Conservation (phyloP, 2,888 invertebrate genomes). For the Agrotis puta region DNA sequence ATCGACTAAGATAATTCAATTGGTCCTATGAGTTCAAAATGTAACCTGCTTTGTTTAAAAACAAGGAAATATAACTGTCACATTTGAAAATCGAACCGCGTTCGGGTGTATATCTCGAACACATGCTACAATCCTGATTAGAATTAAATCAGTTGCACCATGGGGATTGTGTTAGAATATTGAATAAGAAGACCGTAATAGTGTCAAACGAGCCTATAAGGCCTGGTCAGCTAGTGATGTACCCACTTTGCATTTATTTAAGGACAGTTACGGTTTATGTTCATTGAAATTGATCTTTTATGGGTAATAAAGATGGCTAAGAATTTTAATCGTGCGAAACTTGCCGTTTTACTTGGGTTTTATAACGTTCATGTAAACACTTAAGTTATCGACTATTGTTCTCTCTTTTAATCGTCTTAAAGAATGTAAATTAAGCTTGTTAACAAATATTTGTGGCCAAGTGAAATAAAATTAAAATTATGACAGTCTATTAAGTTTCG, state of each 20-base stretch:
- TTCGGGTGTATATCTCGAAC: conserved; percentile 31
- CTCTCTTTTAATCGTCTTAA: neutral
- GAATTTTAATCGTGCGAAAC: conserved; percentile 8
- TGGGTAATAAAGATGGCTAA: neutral
- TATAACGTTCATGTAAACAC: neutral
- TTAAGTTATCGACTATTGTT: neutral
- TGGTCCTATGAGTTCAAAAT: neutral
- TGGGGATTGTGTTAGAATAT: conserved; percentile 49
- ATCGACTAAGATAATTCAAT: neutral
- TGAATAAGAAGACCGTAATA: conserved; percentile 43
- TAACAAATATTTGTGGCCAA: neutral
- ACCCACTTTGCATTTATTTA: conserved; percentile 29
- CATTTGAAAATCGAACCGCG: conserved; percentile 49
- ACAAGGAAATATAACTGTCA: conserved; percentile 15
- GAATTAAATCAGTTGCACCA: conserved; percentile 58
- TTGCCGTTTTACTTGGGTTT: neutral
- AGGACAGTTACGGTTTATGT: conserved; percentile 7
- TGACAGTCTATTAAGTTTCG: conserved; percentile 6
- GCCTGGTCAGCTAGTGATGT: conserved; percentile 35
- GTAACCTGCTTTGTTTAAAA: conserved; percentile 10
- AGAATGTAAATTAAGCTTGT: conserved; percentile 6
- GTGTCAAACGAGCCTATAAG: conserved; percentile 48
- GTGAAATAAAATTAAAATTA: conserved; percentile 1
- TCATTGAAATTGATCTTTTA: conserved; percentile 33
- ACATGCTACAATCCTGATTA: conserved; percentile 47